Evolutionary conservation across 2,113 vertebrate genomes (phyloP).

Genomic region (Melanocharis versteri): DNA sequence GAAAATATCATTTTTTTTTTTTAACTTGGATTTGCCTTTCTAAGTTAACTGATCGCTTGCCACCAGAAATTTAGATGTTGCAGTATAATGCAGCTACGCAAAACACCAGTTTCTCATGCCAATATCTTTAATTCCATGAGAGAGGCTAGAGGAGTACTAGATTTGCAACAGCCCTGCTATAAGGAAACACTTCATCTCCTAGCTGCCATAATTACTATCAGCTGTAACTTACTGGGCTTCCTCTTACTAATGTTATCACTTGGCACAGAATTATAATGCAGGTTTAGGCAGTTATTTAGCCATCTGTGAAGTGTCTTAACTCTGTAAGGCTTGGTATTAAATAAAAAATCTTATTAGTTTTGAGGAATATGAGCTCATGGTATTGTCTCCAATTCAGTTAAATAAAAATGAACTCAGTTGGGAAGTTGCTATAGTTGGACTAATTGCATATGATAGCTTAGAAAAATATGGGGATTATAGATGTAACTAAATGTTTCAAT

Average conservation of each 20-base stretch:
- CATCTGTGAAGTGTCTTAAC: constrained; percentile 29
- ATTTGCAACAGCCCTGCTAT: neutral
- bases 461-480: neutral
- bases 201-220: constrained; percentile 18
- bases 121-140: neutral
- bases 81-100: neutral
- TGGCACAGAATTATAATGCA: neutral
- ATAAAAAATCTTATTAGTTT: neutral
- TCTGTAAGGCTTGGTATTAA: neutral
- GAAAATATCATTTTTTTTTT: neutral
- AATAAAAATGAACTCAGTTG: neutral
- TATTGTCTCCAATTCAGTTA: neutral
- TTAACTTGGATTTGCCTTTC: neutral
- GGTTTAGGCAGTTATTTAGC: constrained; percentile 1
- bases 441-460: neutral
- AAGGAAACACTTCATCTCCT: neutral
- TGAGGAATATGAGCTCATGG: neutral
- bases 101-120: neutral
- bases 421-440: neutral
- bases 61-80: neutral
- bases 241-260: constrained; percentile 39
- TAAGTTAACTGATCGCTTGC: neutral
- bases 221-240: constrained; percentile 2
- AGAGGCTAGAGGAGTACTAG: neutral
- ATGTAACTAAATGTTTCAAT: neutral